A percentile compares a stretch with the other conserved stretches of the same genome.
Evolutionary conservation across 23 tunicate genomes (phyloP).

Genomic region (Phallusia fumigata): DNA sequence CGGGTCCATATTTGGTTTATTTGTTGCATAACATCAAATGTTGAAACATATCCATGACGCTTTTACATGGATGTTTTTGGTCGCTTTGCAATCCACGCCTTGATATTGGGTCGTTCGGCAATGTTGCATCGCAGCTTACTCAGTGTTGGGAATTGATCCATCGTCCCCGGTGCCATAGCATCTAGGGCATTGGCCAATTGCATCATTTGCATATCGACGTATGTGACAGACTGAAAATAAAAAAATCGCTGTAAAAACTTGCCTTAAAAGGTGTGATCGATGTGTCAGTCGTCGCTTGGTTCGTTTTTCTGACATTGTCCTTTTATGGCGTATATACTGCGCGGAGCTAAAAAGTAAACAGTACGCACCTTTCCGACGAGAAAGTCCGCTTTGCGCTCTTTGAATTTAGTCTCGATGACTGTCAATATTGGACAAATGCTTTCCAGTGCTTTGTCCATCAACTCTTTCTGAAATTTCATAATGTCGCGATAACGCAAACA

Average conservation of each 20-base stretch:
- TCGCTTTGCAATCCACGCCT: constrained; percentile 38
- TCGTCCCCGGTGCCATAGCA: constrained; percentile 1
- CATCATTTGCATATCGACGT: constrained; percentile 33
- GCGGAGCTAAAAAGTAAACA: neutral
- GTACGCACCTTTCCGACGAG: constrained; percentile 30
- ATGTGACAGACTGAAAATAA: constrained; percentile 19
- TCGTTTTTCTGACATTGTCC: neutral
- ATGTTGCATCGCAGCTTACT: constrained; percentile 20
- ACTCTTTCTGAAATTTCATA: neutral
- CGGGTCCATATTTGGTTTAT: no score
- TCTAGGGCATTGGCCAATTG: constrained; percentile 7
- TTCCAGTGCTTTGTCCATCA: constrained; percentile 8
- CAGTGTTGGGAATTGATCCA: constrained; percentile 38
- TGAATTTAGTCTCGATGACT: constrained; percentile 25
- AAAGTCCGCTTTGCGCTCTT: constrained; percentile 12
- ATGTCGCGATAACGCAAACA: neutral
- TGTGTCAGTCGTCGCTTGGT: neutral
- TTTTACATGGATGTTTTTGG: constrained; percentile 13
- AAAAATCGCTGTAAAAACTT: neutral
- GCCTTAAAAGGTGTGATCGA: no score
- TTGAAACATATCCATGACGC: no score
- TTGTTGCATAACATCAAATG: no score
- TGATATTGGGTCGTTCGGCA: constrained; percentile 20
- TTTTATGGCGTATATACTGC: no score
- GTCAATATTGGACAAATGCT: constrained; percentile 20